phyloP scores from a whole-genome alignment of 2,888 invertebrate species.

The Buathra laborator region DNA sequence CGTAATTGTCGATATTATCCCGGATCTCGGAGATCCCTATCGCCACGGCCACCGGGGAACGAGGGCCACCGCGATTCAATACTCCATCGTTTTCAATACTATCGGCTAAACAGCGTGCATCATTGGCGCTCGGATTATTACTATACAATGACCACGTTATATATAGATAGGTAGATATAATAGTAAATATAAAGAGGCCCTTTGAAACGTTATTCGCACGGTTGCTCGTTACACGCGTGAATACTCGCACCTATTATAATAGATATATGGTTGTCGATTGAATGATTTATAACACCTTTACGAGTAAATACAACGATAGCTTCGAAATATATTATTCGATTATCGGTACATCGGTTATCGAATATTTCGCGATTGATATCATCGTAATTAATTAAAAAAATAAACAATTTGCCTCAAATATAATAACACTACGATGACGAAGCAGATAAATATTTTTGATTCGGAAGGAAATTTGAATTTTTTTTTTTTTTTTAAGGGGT shows the following conservation, averaged over 20 bases:
- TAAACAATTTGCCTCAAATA: too few species aligned
- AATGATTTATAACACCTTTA: constrained; percentile 21
- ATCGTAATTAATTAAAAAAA: too few species aligned
- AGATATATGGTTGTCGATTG: constrained; percentile 35
- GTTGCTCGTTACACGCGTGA: constrained; percentile 63
- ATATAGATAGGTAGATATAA: background rate
- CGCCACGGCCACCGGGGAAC: constrained; percentile 35
- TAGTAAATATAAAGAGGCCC: constrained; percentile 24
- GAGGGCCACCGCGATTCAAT: constrained; percentile 50
- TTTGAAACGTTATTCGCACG: constrained; percentile 46
- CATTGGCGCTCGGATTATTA: constrained; percentile 44
- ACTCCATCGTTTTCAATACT: constrained; percentile 55
- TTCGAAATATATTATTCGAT: too few species aligned
- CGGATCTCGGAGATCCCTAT: constrained; percentile 67
- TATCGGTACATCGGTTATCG: too few species aligned
- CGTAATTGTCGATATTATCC: constrained; percentile 72
- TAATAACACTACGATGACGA: too few species aligned
- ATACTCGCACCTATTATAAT: constrained; percentile 62
- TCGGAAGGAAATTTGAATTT: too few species aligned
- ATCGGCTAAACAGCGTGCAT: constrained; percentile 35
- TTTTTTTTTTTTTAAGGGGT: background rate
- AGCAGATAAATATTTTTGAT: too few species aligned
- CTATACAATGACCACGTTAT: constrained; percentile 57
- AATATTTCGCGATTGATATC: too few species aligned
- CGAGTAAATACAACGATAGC: background rate